A percentile compares a stretch with the other conserved stretches of the same genome.
These are phyloP conservation scores for Zophobas morio DNA, from an alignment of 1,140 invertebrate species.

Conservation along the genomic window DNA sequence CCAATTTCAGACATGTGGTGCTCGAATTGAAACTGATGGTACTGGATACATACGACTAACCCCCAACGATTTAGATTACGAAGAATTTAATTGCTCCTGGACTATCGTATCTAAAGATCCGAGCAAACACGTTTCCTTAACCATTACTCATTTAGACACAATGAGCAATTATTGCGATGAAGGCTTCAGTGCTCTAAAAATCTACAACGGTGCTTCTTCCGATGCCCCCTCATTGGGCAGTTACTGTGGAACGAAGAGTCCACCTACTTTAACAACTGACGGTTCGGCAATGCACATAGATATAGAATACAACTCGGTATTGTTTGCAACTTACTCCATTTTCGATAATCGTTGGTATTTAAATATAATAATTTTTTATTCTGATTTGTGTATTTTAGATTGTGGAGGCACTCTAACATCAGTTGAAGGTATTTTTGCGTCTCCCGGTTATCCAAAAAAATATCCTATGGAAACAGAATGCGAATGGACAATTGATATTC, in stretches of 20 bases:
- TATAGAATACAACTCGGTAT: constrained; percentile 54
- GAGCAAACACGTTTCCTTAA: constrained; percentile 81
- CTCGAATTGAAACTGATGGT: constrained; percentile 72
- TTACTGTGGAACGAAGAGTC: constrained; percentile 75
- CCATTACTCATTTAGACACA: constrained; percentile 75
- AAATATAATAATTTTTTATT: constrained; percentile 28
- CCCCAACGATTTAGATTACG: constrained; percentile 37
- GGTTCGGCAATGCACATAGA: constrained; percentile 69
- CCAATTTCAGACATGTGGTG: constrained; percentile 76
- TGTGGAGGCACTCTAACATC: constrained; percentile 74
- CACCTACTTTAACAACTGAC: constrained; percentile 76
- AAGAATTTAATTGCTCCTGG: constrained; percentile 73
- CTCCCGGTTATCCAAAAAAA: constrained; percentile 78
- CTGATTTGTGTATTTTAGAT: constrained; percentile 60
- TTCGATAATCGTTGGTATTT: constrained; percentile 71
- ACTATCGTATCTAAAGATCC: constrained; percentile 71
- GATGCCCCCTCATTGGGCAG: constrained; percentile 74
- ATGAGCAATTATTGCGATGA: constrained; percentile 45
- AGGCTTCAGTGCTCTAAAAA: constrained; percentile 67
- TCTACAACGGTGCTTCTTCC: constrained; percentile 81
- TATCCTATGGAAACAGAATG: constrained; percentile 79
- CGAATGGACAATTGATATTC: constrained; percentile 81
- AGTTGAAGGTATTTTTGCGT: constrained; percentile 71
- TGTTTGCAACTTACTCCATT: constrained; percentile 73
- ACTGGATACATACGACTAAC: constrained; percentile 71